A percentile compares a stretch with the other conserved stretches of the same genome.
Evolutionary conservation across 64 coral and sea anemone genomes (phyloP).

Genomic region (Pachyseris speciosa): DNA sequence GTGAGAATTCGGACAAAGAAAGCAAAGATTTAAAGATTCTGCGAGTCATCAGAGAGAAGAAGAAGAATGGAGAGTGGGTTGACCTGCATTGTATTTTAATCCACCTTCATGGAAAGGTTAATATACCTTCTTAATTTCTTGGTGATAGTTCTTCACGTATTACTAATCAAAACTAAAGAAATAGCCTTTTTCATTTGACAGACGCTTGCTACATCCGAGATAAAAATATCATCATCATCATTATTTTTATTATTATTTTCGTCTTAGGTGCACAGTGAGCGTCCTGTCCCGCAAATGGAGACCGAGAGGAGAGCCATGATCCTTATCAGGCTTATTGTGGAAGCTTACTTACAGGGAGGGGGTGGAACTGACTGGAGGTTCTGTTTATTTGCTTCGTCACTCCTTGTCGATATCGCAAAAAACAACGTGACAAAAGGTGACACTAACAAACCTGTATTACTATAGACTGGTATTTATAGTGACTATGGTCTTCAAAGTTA

Average conservation of each 20-base stretch:
- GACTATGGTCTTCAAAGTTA: no score
- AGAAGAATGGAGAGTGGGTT: not conserved
- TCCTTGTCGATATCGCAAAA: not conserved
- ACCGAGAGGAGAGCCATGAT: slow-evolving; percentile 8
- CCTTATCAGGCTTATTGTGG: not conserved
- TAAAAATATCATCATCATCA: no score
- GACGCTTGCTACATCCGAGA: no score
- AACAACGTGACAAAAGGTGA: slow-evolving; percentile 11
- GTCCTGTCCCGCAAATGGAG: not conserved
- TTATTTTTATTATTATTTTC: not conserved
- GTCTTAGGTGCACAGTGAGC: slow-evolving; percentile 14
- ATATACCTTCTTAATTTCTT: not conserved
- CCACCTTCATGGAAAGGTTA: slow-evolving; percentile 8
- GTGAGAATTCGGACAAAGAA: not conserved
- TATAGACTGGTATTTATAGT: no score
- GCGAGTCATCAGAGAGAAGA: not conserved
- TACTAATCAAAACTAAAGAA: no score
- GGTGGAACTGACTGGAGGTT: slow-evolving; percentile 26
- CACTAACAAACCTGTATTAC: not conserved
- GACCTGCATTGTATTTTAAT: not conserved
- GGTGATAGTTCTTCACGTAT: not conserved
- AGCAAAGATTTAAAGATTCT: slow-evolving; percentile 4
- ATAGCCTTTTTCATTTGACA: no score
- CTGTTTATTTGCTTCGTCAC: not conserved
- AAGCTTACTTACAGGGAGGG: not conserved